Evolutionary conservation across 2,113 vertebrate species (phyloP).

Genomic region (Thymallus thymallus): DNA sequence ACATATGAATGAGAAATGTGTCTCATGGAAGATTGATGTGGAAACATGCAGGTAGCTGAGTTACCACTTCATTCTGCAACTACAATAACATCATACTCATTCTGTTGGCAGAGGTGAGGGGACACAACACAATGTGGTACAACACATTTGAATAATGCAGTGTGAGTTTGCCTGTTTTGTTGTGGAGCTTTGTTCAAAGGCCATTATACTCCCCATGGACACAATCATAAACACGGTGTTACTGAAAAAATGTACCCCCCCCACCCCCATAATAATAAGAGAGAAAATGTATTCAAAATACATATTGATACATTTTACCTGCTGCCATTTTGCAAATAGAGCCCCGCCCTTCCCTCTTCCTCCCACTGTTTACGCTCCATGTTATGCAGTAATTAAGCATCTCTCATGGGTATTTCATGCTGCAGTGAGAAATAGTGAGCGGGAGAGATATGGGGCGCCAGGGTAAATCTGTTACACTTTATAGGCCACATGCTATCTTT

Average conservation of each 20-base stretch:
- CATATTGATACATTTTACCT: no score
- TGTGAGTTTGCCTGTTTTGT: neutral
- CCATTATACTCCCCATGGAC: neutral
- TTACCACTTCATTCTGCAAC: neutral
- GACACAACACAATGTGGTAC: neutral
- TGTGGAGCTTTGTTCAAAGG: constrained; percentile 3
- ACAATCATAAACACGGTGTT: neutral
- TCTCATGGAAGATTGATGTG: constrained; percentile 22
- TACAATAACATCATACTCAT: neutral
- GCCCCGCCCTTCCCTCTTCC: no score
- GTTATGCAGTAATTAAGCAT: neutral
- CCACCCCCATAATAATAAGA: neutral
- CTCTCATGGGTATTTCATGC: neutral
- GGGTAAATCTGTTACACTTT: no score
- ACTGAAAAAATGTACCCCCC: neutral
- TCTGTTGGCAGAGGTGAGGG: neutral
- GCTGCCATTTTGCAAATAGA: no score
- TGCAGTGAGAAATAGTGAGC: neutral
- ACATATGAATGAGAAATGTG: constrained; percentile 22
- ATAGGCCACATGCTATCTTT: no score
- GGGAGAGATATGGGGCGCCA: no score
- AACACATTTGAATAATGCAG: constrained; percentile 11
- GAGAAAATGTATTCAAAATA: neutral
- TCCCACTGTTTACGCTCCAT: no score
- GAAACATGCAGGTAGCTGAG: constrained; percentile 20